A percentile compares a stretch with the other conserved stretches of the same genome.
Evolutionary conservation across 2,797 vertebrate species (phyloP).

Genomic region (Sciurus carolinensis): DNA sequence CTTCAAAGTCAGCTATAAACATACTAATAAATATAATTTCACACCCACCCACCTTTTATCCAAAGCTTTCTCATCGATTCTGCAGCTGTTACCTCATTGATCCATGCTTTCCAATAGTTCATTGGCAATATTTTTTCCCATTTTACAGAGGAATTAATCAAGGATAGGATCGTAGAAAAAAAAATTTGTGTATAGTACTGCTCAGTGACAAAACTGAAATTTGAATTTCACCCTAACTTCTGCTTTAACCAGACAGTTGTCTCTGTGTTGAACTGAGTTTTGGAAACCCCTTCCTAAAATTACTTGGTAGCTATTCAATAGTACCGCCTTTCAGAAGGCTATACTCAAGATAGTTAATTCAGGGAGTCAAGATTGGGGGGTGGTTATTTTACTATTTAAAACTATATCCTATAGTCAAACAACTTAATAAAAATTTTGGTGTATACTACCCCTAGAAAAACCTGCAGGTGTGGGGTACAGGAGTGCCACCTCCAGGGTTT

Average conservation of each 20-base stretch:
- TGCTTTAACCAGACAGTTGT: background rate
- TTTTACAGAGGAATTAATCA: slow-evolving; percentile 62
- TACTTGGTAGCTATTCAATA: background rate
- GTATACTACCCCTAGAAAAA: background rate
- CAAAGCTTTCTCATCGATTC: slow-evolving; percentile 53
- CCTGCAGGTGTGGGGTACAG: background rate
- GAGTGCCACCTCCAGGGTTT: background rate
- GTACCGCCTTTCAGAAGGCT: slow-evolving; percentile 1
- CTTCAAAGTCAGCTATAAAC: slow-evolving; percentile 64
- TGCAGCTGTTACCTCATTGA: slow-evolving; percentile 63
- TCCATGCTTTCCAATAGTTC: slow-evolving; percentile 3
- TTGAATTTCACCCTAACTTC: background rate
- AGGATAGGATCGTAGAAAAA: slow-evolving; percentile 27
- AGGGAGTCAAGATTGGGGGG: background rate
- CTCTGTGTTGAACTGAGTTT: slow-evolving; percentile 39
- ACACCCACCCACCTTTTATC: slow-evolving; percentile 63
- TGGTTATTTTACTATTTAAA: slow-evolving; percentile 47
- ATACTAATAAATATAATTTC: slow-evolving; percentile 55
- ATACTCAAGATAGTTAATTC: slow-evolving; percentile 18
- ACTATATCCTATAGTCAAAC: slow-evolving; percentile 44
- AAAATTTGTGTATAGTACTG: background rate
- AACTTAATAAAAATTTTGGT: slow-evolving; percentile 42
- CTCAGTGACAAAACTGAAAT: slow-evolving; percentile 27
- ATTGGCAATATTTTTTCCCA: slow-evolving; percentile 46
- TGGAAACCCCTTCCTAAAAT: slow-evolving; percentile 30